These are phyloP conservation scores for Charaxes varanes DNA, from an alignment of 1,140 invertebrate species.

Conservation along the genomic window DNA sequence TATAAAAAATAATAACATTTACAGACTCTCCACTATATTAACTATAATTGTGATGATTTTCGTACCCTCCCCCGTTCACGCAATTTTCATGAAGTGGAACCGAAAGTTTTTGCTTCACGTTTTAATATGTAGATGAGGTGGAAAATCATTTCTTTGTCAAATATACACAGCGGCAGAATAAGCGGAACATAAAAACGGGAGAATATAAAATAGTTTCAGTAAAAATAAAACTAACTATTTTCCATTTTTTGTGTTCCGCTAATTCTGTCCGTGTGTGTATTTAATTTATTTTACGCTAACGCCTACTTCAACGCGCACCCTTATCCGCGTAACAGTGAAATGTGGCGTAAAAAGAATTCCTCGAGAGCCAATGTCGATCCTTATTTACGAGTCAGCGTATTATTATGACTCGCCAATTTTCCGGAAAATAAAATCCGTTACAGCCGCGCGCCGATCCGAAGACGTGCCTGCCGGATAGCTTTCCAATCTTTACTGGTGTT, in stretches of 20 bases:
- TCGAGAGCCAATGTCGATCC: constrained; percentile 61
- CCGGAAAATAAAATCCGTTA: constrained; percentile 62
- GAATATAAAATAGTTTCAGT: too few relatives aligned
- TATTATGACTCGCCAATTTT: constrained; percentile 71
- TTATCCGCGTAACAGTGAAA: constrained; percentile 43
- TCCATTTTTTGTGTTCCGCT: background rate
- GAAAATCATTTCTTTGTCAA: too few relatives aligned
- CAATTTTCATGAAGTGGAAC: too few relatives aligned
- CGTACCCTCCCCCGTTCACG: too few relatives aligned
- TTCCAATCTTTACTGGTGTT: constrained; percentile 51
- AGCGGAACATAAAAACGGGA: background rate
- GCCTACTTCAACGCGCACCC: background rate
- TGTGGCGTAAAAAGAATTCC: constrained; percentile 60
- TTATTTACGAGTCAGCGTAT: constrained; percentile 68
- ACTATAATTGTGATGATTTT: too few relatives aligned
- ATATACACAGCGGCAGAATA: too few relatives aligned
- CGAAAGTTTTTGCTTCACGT: too few relatives aligned
- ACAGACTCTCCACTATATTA: too few relatives aligned
- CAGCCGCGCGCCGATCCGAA: constrained; percentile 31
- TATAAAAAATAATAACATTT: too few relatives aligned
- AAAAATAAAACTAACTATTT: background rate
- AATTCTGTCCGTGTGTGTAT: too few relatives aligned
- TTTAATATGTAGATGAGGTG: too few relatives aligned
- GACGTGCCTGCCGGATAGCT: constrained; percentile 48
- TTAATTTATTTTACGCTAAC: too few relatives aligned